Evolutionary conservation across 2,888 invertebrate species (phyloP).

Genomic region (Brassicogethes aeneus): DNA sequence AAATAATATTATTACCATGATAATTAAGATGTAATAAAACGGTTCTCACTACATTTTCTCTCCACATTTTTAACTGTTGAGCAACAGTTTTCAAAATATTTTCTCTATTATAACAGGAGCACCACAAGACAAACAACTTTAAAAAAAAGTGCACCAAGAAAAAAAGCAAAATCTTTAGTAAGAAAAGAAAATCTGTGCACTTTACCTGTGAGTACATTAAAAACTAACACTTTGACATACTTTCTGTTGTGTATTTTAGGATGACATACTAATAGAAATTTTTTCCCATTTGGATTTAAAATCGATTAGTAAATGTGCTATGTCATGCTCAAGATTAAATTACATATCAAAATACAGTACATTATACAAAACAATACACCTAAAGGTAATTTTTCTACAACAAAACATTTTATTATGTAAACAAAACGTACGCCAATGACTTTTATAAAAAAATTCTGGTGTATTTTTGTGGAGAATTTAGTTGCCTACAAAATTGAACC

Average conservation of each 20-base stretch:
- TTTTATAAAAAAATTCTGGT: too few relatives aligned
- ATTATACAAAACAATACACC: constrained; percentile 24
- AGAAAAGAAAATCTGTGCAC: constrained; percentile 17
- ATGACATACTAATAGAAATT: constrained; percentile 23
- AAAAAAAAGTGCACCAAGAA: constrained; percentile 16
- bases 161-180: constrained; percentile 16
- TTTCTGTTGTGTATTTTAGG: constrained; percentile 17
- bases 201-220: constrained; percentile 17
- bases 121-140: too few relatives aligned
- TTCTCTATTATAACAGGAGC: too few relatives aligned
- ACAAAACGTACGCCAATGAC: too few relatives aligned
- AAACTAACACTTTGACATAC: constrained; percentile 3
- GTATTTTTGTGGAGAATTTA: too few relatives aligned
- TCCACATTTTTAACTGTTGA: too few relatives aligned
- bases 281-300: constrained; percentile 27
- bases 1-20: too few relatives aligned
- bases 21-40: too few relatives aligned
- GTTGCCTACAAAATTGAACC: too few relatives aligned
- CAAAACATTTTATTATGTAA: too few relatives aligned
- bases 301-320: constrained; percentile 25
- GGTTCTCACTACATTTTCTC: too few relatives aligned
- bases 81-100: too few relatives aligned
- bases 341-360: constrained; percentile 25
- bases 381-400: constrained; percentile 28
- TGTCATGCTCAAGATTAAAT: constrained; percentile 26